Evolutionary conservation across 2,888 invertebrate species (phyloP).

Genomic region (Trichopoda pennipes): DNA sequence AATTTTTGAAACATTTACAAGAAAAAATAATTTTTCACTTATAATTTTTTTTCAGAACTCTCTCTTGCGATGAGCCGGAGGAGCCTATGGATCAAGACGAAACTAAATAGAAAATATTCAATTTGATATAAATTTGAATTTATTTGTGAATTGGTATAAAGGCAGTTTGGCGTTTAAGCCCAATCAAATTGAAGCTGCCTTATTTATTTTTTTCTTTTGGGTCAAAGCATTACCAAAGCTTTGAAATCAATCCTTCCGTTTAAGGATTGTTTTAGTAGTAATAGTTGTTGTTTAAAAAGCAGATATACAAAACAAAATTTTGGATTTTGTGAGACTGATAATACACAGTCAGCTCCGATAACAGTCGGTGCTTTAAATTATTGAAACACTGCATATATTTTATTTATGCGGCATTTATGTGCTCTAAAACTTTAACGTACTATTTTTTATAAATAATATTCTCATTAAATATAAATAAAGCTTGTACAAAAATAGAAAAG

Average conservation of each 20-base stretch:
- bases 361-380: slow-evolving; percentile 45
- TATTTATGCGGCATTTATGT: slow-evolving; percentile 64
- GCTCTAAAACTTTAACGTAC: slow-evolving; percentile 45
- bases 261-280: slow-evolving; percentile 52
- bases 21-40: no score
- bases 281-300: slow-evolving; percentile 39
- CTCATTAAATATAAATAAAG: slow-evolving; percentile 59
- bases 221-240: slow-evolving; percentile 50
- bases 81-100: slow-evolving; percentile 94
- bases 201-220: slow-evolving; percentile 43
- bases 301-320: slow-evolving; percentile 27
- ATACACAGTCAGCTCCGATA: slow-evolving; percentile 13
- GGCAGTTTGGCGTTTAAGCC: slow-evolving; percentile 48
- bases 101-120: slow-evolving; percentile 83
- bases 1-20: no score
- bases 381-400: slow-evolving; percentile 56
- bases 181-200: slow-evolving; percentile 34
- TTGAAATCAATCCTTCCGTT: slow-evolving; percentile 57
- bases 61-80: slow-evolving; percentile 87
- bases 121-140: slow-evolving; percentile 38
- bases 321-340: slow-evolving; percentile 18
- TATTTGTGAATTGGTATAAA: slow-evolving; percentile 46
- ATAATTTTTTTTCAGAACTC: slow-evolving; percentile 81
- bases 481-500: slow-evolving; percentile 50
- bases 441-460: slow-evolving; percentile 40